Base-by-base conservation (phyloP, 2,888 invertebrate species). In the Hypsopygia costalis region DNA sequence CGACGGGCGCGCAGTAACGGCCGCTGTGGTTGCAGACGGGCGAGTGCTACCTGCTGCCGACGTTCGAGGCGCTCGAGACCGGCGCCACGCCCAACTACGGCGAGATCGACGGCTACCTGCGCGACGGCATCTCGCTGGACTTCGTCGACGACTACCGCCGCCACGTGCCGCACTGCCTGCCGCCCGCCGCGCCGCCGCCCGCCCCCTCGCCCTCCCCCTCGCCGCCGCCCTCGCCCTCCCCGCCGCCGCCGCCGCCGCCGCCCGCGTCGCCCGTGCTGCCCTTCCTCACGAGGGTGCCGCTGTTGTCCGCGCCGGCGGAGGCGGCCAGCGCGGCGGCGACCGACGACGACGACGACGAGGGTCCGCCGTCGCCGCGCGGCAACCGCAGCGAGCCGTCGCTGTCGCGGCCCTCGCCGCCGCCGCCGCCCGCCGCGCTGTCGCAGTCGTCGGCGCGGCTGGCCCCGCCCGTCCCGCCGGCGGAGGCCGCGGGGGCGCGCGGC, bases 41-140 rank as follows among this genome's bases (percentile, higher is more conserved):
- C 63, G 81, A 79, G 65, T 56, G 78, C 53, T 83, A 90, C 77
- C 80, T 90, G 66, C 85, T 69, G 66, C 91, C 91, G 62, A 71
- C 75, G 51, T 91, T 90, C 77, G 67, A 61, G 46, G 90, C 89
- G 74, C 74, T 91, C 47, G 91, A 91, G 80, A 46, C 37, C 56
- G 90, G 86, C 53, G 76, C 48, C 55, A 76, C 86, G 67, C 86
- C 79, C 69, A 79, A 69, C 73, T 78, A 60, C 70, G 74, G 63
- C 47, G 86, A 86, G 60, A 70, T 86, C 44, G 49, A 62, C 62
- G 64, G 59, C 56, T 78, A 76, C 70, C 73, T 81, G 62, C 76
- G 76, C 59, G 72, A 76, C 76, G 82, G 82, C 64, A 75, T 86
- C 74, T 56, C 58, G 61, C 81, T 81, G 49, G 81, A 83, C 49